A percentile compares a stretch with the other conserved stretches of the same genome.
These are phyloP conservation scores for Trachelus iudaicus DNA, from an alignment of 2,888 invertebrate genomes.

Conservation along the genomic window DNA sequence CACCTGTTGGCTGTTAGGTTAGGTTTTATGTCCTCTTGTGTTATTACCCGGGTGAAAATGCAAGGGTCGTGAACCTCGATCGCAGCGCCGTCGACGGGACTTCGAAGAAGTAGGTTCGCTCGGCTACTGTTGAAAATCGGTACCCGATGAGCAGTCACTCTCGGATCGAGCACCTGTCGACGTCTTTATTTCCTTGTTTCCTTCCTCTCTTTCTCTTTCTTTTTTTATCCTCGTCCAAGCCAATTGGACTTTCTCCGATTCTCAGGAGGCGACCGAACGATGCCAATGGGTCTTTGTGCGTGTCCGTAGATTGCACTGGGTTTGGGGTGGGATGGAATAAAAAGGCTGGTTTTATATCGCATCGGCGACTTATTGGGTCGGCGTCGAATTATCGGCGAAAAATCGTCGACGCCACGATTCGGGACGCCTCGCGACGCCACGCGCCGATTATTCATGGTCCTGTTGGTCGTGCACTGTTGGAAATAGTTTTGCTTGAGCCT, in stretches of 20 bases:
- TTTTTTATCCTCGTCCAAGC: slow-evolving; percentile 21
- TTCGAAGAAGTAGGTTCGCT: background rate
- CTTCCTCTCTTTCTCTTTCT: slow-evolving; percentile 6
- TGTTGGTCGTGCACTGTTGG: no score
- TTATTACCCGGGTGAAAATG: no score
- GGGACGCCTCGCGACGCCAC: no score
- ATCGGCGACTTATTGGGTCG: slow-evolving; percentile 1
- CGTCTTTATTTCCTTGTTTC: slow-evolving; percentile 18
- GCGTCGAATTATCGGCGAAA: background rate
- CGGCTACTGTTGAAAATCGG: no score
- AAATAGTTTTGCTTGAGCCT: no score
- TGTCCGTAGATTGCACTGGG: slow-evolving; percentile 4
- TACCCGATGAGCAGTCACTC: no score
- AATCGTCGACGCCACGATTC: no score
- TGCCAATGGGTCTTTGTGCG: background rate
- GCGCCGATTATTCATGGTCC: no score
- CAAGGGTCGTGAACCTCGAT: no score
- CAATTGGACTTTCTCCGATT: slow-evolving; percentile 40
- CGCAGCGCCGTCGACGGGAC: background rate
- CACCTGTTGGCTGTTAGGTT: no score
- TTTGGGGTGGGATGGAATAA: background rate
- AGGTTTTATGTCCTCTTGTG: no score
- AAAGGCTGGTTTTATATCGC: slow-evolving; percentile 12
- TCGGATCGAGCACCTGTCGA: slow-evolving; percentile 6
- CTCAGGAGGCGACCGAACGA: slow-evolving; percentile 8